Conservation (phyloP, 2,888 invertebrate genomes). For the Chironomus tentans region DNA sequence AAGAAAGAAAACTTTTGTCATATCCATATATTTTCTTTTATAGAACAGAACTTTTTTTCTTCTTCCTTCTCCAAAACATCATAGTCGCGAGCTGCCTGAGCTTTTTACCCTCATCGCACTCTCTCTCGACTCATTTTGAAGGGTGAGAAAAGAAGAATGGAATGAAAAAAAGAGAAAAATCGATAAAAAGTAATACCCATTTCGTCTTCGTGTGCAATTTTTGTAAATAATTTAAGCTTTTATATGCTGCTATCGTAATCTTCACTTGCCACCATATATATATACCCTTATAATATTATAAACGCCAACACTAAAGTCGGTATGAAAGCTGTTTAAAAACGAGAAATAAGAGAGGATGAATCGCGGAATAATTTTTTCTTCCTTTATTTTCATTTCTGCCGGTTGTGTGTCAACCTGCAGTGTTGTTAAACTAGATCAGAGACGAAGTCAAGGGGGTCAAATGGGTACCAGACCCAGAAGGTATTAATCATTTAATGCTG, state of each 20-base stretch:
- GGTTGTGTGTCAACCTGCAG: too few relatives aligned
- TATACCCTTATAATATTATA: too few relatives aligned
- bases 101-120: background rate
- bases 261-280: too few relatives aligned
- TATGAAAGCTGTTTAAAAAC: too few relatives aligned
- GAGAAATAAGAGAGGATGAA: too few relatives aligned
- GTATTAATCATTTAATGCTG: too few relatives aligned
- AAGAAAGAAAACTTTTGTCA: background rate
- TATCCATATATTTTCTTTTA: background rate
- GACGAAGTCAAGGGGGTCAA: too few relatives aligned
- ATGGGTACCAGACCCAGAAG: too few relatives aligned
- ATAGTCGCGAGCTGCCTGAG: background rate
- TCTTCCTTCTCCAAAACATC: background rate
- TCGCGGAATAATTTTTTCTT: too few relatives aligned
- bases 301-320: too few relatives aligned
- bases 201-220: slow-evolving; percentile 1
- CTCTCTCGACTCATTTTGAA: background rate
- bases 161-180: background rate
- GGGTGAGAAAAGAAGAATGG: background rate
- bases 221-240: slow-evolving; percentile 13
- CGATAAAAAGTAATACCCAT: background rate
- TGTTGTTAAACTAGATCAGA: too few relatives aligned
- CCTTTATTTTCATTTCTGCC: too few relatives aligned
- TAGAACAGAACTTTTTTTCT: background rate
- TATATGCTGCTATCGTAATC: background rate